phyloP scores from a whole-genome alignment of 2,888 invertebrate genomes.

The Ephialtes manifestator region DNA sequence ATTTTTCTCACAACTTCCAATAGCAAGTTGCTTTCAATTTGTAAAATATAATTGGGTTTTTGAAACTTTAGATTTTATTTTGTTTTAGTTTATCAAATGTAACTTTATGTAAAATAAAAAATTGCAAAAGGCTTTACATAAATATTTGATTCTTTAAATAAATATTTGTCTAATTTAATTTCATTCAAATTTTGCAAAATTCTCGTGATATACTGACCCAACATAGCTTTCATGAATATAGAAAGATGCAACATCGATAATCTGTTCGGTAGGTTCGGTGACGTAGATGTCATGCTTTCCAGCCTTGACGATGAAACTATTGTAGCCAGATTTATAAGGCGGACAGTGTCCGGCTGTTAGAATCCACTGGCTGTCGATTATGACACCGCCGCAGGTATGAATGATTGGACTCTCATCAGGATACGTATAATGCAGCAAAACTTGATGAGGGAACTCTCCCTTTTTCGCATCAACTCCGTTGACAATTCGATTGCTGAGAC shows the following conservation, averaged over 20 bases:
- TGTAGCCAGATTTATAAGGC: constrained; percentile 79
- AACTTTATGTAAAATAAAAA: too few species aligned
- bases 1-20: too few species aligned
- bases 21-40: too few species aligned
- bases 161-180: not conserved
- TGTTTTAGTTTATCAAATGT: too few species aligned
- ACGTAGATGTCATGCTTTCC: constrained; percentile 85
- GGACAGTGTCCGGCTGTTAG: constrained; percentile 86
- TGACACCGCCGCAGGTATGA: constrained; percentile 86
- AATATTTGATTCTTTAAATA: not conserved
- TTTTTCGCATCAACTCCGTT: constrained; percentile 80
- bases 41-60: too few species aligned
- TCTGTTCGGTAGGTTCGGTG: constrained; percentile 82
- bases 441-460: constrained; percentile 86
- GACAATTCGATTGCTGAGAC: constrained; percentile 70
- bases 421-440: constrained; percentile 84
- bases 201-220: constrained; percentile 74
- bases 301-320: constrained; percentile 85
- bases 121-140: too few species aligned
- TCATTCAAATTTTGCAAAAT: too few species aligned
- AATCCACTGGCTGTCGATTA: constrained; percentile 84
- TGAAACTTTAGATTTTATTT: too few species aligned
- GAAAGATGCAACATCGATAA: constrained; percentile 76
- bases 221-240: constrained; percentile 80
- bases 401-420: constrained; percentile 67